Conservation (phyloP, 92 coral and sea anemone species). For the Scolanthus callimorphus region DNA sequence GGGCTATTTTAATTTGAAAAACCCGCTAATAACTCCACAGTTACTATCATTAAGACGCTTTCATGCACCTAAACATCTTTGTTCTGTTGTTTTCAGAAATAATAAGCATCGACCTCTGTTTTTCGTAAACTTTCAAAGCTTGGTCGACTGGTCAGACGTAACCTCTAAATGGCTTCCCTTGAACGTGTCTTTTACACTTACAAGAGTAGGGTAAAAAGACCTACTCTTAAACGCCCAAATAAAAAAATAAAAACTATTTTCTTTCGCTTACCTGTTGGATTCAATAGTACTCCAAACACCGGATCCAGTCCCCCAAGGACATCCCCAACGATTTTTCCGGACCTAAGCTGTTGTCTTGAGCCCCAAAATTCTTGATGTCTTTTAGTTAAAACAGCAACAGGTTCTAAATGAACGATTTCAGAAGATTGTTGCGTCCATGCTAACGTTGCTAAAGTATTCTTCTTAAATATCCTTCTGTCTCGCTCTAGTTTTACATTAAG, state of each 20-base stretch:
- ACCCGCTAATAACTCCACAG: no score
- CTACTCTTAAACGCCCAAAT: constrained; percentile 56
- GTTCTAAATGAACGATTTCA: not conserved
- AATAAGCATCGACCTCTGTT: no score
- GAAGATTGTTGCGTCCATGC: not conserved
- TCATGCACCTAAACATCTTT: no score
- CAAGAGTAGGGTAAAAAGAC: no score
- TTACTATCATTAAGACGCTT: no score
- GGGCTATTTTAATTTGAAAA: no score
- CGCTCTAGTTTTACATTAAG: not conserved
- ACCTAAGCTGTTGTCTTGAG: constrained; percentile 47
- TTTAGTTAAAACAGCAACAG: not conserved
- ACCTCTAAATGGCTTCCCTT: no score
- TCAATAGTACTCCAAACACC: constrained; percentile 44
- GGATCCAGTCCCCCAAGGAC: constrained; percentile 56
- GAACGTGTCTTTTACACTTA: no score
- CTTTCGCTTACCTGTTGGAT: constrained; percentile 46
- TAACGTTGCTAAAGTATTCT: not conserved
- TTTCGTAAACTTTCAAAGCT: no score
- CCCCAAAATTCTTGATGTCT: constrained; percentile 49
- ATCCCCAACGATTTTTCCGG: constrained; percentile 48
- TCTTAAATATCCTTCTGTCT: not conserved
- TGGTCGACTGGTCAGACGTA: no score
- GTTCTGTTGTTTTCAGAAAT: no score
- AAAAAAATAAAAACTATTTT: not conserved